Percentiles rank a stretch among this genome's conserved stretches.
Conservation (phyloP, 2,797 vertebrate species). For the Morus bassanus region DNA sequence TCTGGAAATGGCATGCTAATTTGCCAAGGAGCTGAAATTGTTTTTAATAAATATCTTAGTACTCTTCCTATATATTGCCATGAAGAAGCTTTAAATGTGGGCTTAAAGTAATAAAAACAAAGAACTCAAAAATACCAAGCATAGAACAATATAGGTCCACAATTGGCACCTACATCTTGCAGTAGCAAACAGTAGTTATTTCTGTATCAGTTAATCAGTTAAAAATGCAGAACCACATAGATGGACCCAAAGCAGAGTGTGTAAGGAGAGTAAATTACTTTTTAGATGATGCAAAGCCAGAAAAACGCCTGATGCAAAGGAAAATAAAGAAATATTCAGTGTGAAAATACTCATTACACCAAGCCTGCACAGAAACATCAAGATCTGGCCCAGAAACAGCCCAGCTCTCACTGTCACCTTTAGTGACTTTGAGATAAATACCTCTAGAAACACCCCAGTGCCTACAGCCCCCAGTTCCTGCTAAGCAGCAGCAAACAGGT, state of each 20-base stretch:
- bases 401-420: neutral
- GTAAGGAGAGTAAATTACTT: neutral
- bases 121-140: neutral
- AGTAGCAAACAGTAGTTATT: neutral
- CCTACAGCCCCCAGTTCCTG: neutral
- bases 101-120: neutral
- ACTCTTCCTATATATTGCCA: neutral
- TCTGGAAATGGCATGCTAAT: neutral
- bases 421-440: neutral
- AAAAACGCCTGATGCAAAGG: neutral
- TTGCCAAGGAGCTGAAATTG: neutral
- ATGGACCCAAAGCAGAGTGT: neutral
- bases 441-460: neutral
- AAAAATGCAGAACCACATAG: neutral
- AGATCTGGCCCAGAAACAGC: neutral
- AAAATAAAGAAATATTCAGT: neutral
- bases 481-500: neutral
- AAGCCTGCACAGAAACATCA: neutral
- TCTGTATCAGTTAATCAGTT: neutral
- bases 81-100: neutral
- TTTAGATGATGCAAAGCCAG: neutral
- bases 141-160: neutral
- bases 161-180: neutral
- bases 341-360: neutral
- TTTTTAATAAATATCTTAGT: neutral